Conservation (phyloP, 2,797 vertebrate genomes). For the Danio albolineatus region DNA sequence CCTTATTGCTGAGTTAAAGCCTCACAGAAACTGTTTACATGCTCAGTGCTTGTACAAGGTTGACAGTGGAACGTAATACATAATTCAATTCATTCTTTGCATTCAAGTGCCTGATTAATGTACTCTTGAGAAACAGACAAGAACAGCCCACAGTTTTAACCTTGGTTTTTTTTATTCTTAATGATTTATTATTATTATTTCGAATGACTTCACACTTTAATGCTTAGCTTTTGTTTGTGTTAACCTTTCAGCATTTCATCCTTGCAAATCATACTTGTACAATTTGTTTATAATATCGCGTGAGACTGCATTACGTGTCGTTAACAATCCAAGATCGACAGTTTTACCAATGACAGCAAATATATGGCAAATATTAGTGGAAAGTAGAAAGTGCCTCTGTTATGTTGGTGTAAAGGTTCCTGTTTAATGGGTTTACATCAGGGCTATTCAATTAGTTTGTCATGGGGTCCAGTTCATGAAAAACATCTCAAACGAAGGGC, state of each 20-base stretch:
- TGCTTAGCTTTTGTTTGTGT: neutral
- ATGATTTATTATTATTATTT: too few relatives aligned
- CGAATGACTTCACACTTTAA: neutral
- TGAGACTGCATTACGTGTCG: neutral
- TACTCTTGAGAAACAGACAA: neutral
- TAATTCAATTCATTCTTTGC: conserved; percentile 26
- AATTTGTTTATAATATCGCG: neutral
- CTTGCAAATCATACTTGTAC: neutral
- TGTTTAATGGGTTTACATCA: too few relatives aligned
- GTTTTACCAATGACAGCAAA: too few relatives aligned
- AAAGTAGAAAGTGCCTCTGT: too few relatives aligned
- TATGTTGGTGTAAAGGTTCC: too few relatives aligned
- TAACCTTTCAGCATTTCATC: conserved; percentile 1
- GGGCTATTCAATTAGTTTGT: too few relatives aligned
- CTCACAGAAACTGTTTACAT: neutral
- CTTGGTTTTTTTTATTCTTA: conserved; percentile 14
- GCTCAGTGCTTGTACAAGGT: conserved; percentile 5
- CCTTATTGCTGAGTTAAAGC: conserved; percentile 8
- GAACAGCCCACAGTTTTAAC: neutral
- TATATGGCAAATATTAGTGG: too few relatives aligned
- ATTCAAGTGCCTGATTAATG: conserved; percentile 17
- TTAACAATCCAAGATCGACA: neutral
- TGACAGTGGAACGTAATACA: neutral
- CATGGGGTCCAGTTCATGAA: too few relatives aligned
- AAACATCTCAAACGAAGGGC: too few relatives aligned